Conservation (phyloP, 2,797 vertebrate species). For the Phalloptychus januarius region DNA sequence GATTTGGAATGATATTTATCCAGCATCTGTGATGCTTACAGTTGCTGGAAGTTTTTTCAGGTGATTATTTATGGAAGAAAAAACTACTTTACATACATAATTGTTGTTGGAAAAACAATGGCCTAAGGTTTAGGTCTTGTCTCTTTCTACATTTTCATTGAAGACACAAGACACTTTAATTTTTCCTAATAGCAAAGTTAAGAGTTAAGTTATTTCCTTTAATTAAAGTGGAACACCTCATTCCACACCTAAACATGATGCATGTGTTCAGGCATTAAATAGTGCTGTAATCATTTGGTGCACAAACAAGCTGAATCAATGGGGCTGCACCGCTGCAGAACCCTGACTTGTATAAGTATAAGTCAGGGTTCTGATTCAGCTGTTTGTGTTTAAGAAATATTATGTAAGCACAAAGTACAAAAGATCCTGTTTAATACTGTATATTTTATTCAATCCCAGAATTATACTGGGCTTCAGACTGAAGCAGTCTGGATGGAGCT, state of each 20-base stretch:
- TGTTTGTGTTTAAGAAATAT: neutral
- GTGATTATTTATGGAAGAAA: too few species aligned
- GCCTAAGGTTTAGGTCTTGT: too few species aligned
- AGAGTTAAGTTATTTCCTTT: neutral
- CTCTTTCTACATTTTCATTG: too few species aligned
- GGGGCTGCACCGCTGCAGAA: neutral
- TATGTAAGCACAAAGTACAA: neutral
- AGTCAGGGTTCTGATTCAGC: neutral
- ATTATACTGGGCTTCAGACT: slow-evolving; percentile 43
- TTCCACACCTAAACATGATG: neutral
- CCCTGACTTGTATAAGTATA: too few species aligned
- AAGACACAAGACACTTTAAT: too few species aligned
- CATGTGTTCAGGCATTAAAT: neutral
- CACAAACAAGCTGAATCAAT: neutral
- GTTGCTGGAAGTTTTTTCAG: too few species aligned
- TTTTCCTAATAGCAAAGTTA: too few species aligned
- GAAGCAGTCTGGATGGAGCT: slow-evolving; percentile 34
- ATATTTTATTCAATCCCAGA: slow-evolving; percentile 52
- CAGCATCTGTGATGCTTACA: too few species aligned
- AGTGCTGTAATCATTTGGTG: neutral
- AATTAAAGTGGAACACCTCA: neutral
- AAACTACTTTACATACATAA: too few species aligned
- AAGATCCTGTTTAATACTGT: neutral
- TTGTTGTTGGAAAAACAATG: too few species aligned
- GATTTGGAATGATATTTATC: too few species aligned